phyloP scores from a whole-genome alignment of 2,113 vertebrate species.

The Aix galericulata region DNA sequence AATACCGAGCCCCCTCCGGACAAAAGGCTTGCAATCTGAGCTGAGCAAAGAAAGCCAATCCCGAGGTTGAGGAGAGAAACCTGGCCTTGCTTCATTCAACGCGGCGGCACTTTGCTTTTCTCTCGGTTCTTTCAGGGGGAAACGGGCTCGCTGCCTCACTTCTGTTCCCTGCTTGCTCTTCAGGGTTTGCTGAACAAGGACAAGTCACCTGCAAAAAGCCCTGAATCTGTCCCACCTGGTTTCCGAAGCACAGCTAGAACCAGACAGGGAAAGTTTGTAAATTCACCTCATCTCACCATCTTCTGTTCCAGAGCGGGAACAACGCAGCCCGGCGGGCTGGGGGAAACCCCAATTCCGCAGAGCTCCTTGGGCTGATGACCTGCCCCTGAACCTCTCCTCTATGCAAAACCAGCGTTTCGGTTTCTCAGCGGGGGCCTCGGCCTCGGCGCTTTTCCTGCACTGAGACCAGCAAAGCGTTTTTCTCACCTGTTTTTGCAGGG shows the following conservation, averaged over 20 bases:
- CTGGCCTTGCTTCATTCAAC: background rate
- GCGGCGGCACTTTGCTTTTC: background rate
- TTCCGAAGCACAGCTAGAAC: background rate
- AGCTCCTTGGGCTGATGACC: background rate
- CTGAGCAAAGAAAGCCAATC: background rate
- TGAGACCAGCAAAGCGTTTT: background rate
- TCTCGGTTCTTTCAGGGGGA: background rate
- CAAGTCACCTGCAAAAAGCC: background rate
- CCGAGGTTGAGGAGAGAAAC: background rate
- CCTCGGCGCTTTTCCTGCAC: background rate
- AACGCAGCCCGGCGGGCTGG: fast-evolving
- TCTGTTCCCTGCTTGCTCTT: background rate
- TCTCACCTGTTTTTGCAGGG: constrained; percentile 70
- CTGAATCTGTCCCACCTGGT: no score
- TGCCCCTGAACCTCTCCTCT: background rate
- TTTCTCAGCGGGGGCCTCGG: background rate
- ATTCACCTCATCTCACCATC: background rate
- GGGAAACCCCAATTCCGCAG: background rate
- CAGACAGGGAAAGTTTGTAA: background rate
- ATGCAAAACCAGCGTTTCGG: background rate
- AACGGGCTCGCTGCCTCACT: background rate
- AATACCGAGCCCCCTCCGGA: background rate
- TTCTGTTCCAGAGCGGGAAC: background rate
- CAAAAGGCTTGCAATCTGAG: background rate
- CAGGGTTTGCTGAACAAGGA: background rate